Evolutionary conservation across 23 tunicate genomes (phyloP).

Genomic region (Ascidia mentula): DNA sequence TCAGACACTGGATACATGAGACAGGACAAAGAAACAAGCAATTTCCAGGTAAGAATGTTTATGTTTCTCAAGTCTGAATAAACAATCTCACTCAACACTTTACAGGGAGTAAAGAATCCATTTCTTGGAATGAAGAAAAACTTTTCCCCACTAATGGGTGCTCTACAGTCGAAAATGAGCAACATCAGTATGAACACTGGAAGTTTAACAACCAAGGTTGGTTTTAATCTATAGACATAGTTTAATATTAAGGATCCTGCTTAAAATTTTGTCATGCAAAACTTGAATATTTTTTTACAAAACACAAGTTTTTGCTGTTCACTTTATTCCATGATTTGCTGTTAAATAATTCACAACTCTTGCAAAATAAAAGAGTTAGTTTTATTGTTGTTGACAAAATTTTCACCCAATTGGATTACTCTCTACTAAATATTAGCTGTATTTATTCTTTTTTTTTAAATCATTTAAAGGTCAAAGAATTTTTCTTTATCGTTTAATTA

Average conservation of each 20-base stretch:
- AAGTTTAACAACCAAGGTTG: conserved; percentile 21
- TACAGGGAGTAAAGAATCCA: conserved; percentile 38
- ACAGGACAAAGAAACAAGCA: background rate
- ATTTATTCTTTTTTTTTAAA: too few relatives aligned
- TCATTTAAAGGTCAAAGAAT: too few relatives aligned
- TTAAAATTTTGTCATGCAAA: background rate
- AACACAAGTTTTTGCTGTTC: too few relatives aligned
- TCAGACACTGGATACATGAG: background rate
- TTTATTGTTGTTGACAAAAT: too few relatives aligned
- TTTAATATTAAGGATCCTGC: background rate
- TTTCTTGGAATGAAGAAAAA: conserved; percentile 25
- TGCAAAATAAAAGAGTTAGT: too few relatives aligned
- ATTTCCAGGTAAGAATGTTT: background rate
- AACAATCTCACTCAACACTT: background rate
- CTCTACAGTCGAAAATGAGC: conserved; percentile 45
- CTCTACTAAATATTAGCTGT: too few relatives aligned
- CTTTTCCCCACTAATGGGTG: conserved; percentile 24
- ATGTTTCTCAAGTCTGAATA: background rate
- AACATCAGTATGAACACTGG: conserved; percentile 25
- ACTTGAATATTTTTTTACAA: background rate
- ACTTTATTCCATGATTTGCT: too few relatives aligned
- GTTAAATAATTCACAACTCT: too few relatives aligned
- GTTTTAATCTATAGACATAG: conserved; percentile 11
- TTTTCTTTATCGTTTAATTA: too few relatives aligned
- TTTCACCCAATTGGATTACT: too few relatives aligned